Percentiles rank a stretch among this genome's conserved stretches.
phyloP scores from a whole-genome alignment of 2,113 vertebrate species.

The Pachypanchax playfairii region DNA sequence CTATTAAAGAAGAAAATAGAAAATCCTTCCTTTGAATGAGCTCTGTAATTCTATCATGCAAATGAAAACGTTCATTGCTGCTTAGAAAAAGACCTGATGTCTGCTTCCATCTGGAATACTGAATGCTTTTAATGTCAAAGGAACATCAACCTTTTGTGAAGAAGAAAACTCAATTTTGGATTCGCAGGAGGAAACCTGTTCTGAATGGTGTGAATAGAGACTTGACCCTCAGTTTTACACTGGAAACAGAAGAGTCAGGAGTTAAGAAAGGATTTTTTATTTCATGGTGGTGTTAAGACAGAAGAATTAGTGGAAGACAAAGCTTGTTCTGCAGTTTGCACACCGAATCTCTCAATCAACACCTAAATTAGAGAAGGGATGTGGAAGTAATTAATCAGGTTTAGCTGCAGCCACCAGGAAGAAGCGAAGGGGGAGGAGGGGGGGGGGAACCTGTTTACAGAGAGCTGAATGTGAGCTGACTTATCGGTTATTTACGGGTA shows the following conservation, averaged over 20 bases:
- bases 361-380: slow-evolving; percentile 44
- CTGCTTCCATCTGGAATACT: slow-evolving; percentile 43
- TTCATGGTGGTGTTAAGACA: neutral
- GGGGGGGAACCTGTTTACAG: neutral
- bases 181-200: slow-evolving; percentile 10
- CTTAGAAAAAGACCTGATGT: slow-evolving; percentile 3
- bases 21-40: slow-evolving; percentile 46
- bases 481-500: neutral
- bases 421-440: neutral
- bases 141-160: slow-evolving; percentile 34
- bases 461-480: slow-evolving; percentile 3
- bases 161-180: slow-evolving; percentile 34
- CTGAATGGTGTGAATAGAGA: slow-evolving; percentile 12
- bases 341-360: slow-evolving; percentile 44
- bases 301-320: slow-evolving; percentile 19
- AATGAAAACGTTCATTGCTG: slow-evolving; percentile 47
- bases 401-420: slow-evolving; percentile 16
- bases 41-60: slow-evolving; percentile 55
- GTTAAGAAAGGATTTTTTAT: slow-evolving; percentile 1
- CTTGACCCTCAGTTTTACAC: slow-evolving; percentile 27
- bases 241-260: slow-evolving; percentile 8
- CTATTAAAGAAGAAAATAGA: slow-evolving; percentile 53
- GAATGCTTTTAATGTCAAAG: slow-evolving; percentile 31
- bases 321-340: slow-evolving; percentile 43
- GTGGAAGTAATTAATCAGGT: slow-evolving; percentile 54